Evolutionary conservation across 2,797 vertebrate species (phyloP), one percentile per base, ranked within the genome.

Genomic region (Clarias laeviceps): DNA sequence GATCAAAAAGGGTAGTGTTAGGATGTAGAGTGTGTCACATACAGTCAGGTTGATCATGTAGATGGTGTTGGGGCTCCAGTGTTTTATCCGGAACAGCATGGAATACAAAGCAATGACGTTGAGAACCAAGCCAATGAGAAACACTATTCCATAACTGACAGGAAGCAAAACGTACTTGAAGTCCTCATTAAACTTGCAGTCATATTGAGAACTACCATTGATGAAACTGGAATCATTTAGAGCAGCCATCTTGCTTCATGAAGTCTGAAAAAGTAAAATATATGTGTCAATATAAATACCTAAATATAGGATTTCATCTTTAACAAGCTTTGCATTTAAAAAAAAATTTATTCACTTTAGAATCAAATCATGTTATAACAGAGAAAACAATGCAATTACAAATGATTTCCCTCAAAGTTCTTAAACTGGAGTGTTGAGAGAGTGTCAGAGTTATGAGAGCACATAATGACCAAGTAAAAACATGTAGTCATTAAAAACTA

Each of bases 11-110:
- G 98, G 98, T 84, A 99, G 92, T 0, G 97, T 99, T 74, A 98
- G 93, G 80, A 97, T 94, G 2, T 99, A 99, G 79, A 99, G 94
- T 0, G 95, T 95, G 91, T 99, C 98, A 0, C 97, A 98, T 66
- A 97, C 86, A 0, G 96, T 97, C 92, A 99, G 93, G 95, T 99
- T 98, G 93, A 98, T 96, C 98, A 99, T 99, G 92, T 98, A 99
- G 0, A 97, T 97, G 27, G 97, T 99, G 89, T 96, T 97, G 6
- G 97, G 94, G 0, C 96, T 98, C 98, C 98, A 99, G 62, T 90
- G 95, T 92, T 96, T 97, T 27, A 96, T 97, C 85, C 95, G 93
- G 91, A 97, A 98, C 90, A 98, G 79, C 80, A 99, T 99, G 90
- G 94, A 87, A 0, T 96, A 99, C 88, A 99, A 91, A 0, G 97